Evolutionary conservation across 2,113 vertebrate genomes (phyloP).

Genomic region (Fregetta grallaria): DNA sequence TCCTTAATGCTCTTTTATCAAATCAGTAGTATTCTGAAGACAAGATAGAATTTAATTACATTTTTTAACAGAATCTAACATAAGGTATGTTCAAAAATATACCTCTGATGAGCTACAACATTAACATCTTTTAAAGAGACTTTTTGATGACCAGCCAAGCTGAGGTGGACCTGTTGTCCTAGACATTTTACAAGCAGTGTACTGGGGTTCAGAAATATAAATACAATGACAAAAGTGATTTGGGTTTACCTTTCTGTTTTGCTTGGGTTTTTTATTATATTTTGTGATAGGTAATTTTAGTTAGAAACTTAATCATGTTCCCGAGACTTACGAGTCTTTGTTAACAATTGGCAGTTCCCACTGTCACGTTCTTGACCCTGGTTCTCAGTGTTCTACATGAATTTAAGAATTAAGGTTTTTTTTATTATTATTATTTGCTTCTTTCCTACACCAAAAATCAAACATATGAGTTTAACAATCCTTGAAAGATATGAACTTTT

Average conservation of each 20-base stretch:
- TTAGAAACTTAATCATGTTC: not conserved
- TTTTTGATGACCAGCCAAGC: not conserved
- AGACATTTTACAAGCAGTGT: not conserved
- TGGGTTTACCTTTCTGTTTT: not conserved
- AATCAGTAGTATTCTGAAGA: not conserved
- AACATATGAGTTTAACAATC: not conserved
- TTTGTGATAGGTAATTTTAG: not conserved
- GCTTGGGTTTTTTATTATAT: not conserved
- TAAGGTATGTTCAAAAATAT: not conserved
- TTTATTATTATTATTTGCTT: not conserved
- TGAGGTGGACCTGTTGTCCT: not conserved
- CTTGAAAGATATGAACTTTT: not conserved
- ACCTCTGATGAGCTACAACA: fast-evolving
- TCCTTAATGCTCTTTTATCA: not conserved
- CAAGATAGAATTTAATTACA: not conserved
- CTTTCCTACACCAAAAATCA: not conserved
- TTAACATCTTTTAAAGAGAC: not conserved
- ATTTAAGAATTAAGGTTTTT: not conserved
- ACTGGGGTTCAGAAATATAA: not conserved
- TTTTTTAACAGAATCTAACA: not conserved
- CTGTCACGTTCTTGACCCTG: not conserved
- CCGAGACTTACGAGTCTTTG: fast-evolving
- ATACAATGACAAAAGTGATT: not conserved
- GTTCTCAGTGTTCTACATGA: not conserved
- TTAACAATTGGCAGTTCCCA: not conserved